A percentile compares a stretch with the other conserved stretches of the same genome.
Conservation (phyloP, 2,797 vertebrate species). For the Pygocentrus nattereri region DNA sequence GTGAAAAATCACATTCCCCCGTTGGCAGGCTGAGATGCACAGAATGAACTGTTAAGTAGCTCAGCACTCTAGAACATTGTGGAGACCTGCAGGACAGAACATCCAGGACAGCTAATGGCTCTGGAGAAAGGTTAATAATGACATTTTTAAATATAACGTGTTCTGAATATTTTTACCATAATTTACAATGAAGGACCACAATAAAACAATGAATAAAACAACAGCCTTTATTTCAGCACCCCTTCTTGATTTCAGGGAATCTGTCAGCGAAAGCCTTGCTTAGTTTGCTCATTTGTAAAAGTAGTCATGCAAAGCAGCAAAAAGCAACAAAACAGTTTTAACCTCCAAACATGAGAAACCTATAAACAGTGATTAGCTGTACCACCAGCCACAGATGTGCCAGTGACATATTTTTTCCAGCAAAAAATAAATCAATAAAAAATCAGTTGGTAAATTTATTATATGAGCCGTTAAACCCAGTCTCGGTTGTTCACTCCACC, state of each 20-base stretch:
- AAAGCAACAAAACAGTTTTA: background rate
- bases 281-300: background rate
- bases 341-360: background rate
- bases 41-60: too few relatives aligned
- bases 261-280: background rate
- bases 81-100: background rate
- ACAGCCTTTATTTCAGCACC: background rate
- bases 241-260: background rate
- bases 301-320: background rate
- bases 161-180: background rate
- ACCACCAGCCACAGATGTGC: background rate
- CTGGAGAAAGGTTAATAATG: background rate
- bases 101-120: too few relatives aligned
- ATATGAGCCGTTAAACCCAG: background rate
- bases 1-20: too few relatives aligned
- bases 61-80: too few relatives aligned
- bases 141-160: background rate
- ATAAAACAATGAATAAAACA: constrained; percentile 4
- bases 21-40: too few relatives aligned
- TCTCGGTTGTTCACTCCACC: background rate
- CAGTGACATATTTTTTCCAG: background rate
- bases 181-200: background rate
- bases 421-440: background rate
- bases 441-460: background rate
- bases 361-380: background rate